Percentiles rank a stretch among this genome's conserved stretches.
Conservation (phyloP, 2,797 vertebrate species). For the Spinus olivaceus region DNA sequence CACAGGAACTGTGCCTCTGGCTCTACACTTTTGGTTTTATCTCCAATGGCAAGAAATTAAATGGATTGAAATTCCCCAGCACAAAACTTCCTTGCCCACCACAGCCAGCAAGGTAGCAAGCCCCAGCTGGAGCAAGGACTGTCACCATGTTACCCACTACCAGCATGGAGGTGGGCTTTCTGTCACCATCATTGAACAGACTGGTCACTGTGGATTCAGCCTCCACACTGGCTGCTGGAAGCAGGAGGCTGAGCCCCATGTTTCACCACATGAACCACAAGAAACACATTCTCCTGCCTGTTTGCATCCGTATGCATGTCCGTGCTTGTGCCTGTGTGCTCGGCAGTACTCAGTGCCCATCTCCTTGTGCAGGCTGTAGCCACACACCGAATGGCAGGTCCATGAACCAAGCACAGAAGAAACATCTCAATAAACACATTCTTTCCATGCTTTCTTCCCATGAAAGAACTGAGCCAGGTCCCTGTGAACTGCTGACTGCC, state of each 20-base stretch:
- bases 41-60: not conserved
- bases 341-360: not conserved
- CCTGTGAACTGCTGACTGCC: not conserved
- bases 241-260: not conserved
- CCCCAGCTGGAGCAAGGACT: not conserved
- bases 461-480: not conserved
- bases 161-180: not conserved
- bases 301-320: rapidly evolving
- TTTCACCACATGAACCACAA: not conserved
- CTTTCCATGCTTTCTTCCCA: not conserved
- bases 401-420: not conserved
- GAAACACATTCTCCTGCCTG: not conserved
- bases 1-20: not conserved
- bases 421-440: not conserved
- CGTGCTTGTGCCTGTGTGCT: rapidly evolving
- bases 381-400: rapidly evolving
- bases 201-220: not conserved
- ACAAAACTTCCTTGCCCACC: not conserved
- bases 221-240: not conserved
- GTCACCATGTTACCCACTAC: not conserved
- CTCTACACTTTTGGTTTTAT: not conserved
- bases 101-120: not conserved
- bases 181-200: not conserved
- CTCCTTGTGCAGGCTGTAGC: not conserved
- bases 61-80: not conserved